These are phyloP conservation scores for Eristalinus aeneus DNA, from an alignment of 2,888 invertebrate genomes.

Conservation along the genomic window DNA sequence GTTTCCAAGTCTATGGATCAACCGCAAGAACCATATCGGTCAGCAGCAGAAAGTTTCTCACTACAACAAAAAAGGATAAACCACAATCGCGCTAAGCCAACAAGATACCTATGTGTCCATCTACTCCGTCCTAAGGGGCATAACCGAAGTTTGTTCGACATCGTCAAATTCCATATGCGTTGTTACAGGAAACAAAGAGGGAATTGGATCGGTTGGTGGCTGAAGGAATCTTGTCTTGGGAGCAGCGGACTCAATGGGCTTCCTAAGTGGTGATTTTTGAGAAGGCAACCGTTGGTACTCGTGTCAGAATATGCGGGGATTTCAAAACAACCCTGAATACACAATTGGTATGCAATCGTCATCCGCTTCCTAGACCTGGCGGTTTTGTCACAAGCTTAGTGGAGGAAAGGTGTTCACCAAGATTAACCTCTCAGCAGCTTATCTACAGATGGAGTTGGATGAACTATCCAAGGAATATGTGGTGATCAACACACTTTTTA, in stretches of 20 bases:
- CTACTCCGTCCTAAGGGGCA: too few species aligned
- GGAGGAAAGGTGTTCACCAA: slow-evolving; percentile 57
- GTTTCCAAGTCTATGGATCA: too few species aligned
- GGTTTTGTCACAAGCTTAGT: slow-evolving; percentile 49
- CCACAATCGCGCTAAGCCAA: too few species aligned
- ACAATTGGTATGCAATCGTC: slow-evolving; percentile 47
- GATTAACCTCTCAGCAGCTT: slow-evolving; percentile 51
- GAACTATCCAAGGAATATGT: background rate
- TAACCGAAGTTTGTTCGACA: background rate
- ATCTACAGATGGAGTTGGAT: slow-evolving; percentile 30
- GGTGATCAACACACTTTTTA: background rate
- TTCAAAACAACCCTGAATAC: slow-evolving; percentile 13
- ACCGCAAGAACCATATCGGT: too few species aligned
- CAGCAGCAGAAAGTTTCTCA: too few species aligned
- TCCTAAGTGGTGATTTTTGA: slow-evolving; percentile 12
- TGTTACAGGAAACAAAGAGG: background rate
- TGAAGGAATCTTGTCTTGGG: background rate
- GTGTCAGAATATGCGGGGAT: slow-evolving; percentile 43
- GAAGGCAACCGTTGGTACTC: slow-evolving; percentile 25
- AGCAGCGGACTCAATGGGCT: background rate
- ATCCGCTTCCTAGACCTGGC: slow-evolving; percentile 58
- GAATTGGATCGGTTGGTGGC: background rate
- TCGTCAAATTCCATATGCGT: background rate
- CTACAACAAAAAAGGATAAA: too few species aligned
- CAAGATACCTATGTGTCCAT: too few species aligned